Evolutionary conservation across 1,140 invertebrate species (phyloP).

Genomic region (Zeugodacus cucurbitae): DNA sequence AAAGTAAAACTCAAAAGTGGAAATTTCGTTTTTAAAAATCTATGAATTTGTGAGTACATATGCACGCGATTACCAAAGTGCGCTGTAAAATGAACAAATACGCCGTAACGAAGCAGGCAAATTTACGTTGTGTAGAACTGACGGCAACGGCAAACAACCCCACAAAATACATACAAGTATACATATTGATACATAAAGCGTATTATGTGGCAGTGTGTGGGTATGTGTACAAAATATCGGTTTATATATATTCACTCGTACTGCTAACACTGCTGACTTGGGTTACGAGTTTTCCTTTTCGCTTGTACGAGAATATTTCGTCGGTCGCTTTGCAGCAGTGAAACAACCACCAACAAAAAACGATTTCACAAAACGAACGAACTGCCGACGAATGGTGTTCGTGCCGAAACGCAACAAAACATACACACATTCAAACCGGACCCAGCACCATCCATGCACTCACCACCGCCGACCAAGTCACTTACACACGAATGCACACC

Average conservation of each 20-base stretch:
- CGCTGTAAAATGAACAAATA: constrained; percentile 31
- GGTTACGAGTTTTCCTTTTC: constrained; percentile 12
- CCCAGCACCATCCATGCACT: neutral
- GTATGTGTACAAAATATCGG: neutral
- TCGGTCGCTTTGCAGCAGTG: neutral
- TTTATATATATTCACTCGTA: neutral
- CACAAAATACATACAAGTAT: neutral
- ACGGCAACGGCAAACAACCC: neutral
- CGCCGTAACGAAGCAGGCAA: neutral
- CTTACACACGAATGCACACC: neutral
- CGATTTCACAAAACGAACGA: neutral
- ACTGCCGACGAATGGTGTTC: neutral
- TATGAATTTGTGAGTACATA: constrained; percentile 12
- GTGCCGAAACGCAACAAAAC: neutral
- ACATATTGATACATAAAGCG: neutral
- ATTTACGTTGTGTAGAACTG: constrained; percentile 22
- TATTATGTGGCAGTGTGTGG: neutral
- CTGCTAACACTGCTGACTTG: neutral
- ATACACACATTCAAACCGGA: neutral
- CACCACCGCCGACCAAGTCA: neutral
- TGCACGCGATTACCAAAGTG: neutral
- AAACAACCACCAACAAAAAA: neutral
- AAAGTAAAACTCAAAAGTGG: constrained; percentile 26
- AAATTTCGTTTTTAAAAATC: constrained; percentile 23
- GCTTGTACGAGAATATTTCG: neutral